phyloP scores from a whole-genome alignment of 2,888 invertebrate genomes.

The Deroplatys truncata region DNA sequence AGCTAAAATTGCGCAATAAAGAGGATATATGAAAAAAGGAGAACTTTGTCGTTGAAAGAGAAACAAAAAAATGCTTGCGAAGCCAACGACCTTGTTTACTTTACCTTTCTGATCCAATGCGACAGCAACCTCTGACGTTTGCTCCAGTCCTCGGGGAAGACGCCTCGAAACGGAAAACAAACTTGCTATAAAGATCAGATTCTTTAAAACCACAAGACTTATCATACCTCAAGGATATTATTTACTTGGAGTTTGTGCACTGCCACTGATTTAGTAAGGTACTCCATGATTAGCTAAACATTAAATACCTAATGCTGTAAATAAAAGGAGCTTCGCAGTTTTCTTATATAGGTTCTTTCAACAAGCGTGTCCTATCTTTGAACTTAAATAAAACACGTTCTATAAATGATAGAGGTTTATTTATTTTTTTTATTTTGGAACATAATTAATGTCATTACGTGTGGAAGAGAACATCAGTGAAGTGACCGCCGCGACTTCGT shows the following conservation, averaged over 20 bases:
- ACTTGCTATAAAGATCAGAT: background rate
- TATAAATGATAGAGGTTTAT: too few relatives aligned
- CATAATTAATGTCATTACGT: too few relatives aligned
- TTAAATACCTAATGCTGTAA: too few relatives aligned
- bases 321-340: too few relatives aligned
- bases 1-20: background rate
- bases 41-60: background rate
- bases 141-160: background rate
- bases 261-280: too few relatives aligned
- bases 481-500: too few relatives aligned
- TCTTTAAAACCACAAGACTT: background rate
- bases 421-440: too few relatives aligned
- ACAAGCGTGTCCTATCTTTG: too few relatives aligned
- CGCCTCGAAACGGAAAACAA: background rate
- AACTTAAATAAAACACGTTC: too few relatives aligned
- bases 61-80: background rate
- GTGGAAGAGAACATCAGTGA: too few relatives aligned
- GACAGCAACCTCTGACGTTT: background rate
- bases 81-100: background rate
- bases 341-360: too few relatives aligned
- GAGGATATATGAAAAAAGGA: background rate
- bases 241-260: background rate
- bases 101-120: background rate
- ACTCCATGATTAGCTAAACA: too few relatives aligned
- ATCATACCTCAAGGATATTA: background rate